phyloP scores from a whole-genome alignment of 2,888 invertebrate genomes.

The Elegia similella region DNA sequence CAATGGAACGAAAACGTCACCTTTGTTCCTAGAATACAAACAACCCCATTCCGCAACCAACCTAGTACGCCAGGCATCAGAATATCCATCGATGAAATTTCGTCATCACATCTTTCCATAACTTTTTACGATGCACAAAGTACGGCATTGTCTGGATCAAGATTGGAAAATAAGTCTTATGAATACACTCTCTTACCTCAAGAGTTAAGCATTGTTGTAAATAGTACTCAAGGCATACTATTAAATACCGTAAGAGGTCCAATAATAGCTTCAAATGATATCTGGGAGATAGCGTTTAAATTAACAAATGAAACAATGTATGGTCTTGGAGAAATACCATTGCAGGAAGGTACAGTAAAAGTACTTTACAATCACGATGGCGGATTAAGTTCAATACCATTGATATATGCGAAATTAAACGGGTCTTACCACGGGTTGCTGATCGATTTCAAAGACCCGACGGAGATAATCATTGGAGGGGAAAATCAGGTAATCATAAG shows the following conservation, averaged over 20 bases:
- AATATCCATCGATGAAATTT: constrained; percentile 60
- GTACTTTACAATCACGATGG: constrained; percentile 69
- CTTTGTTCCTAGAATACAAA: constrained; percentile 52
- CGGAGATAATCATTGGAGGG: constrained; percentile 75
- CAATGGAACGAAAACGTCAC: constrained; percentile 55
- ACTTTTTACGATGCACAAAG: constrained; percentile 53
- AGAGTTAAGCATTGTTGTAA: constrained; percentile 53
- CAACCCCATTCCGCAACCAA: constrained; percentile 52
- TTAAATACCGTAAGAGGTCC: constrained; percentile 81
- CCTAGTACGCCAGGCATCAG: constrained; percentile 45
- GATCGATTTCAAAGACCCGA: constrained; percentile 75
- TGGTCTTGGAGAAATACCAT: constrained; percentile 78
- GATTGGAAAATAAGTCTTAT: constrained; percentile 48
- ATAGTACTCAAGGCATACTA: constrained; percentile 52
- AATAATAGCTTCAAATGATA: constrained; percentile 79
- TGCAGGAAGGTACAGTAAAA: constrained; percentile 53
- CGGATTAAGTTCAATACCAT: constrained; percentile 69
- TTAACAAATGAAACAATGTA: constrained; percentile 77
- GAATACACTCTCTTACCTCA: constrained; percentile 48
- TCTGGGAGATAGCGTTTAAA: constrained; percentile 83
- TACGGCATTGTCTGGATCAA: constrained; percentile 37
- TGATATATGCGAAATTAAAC: constrained; percentile 76
- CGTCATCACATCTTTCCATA: constrained; percentile 56
- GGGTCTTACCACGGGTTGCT: constrained; percentile 80
- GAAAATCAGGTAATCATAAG: constrained; percentile 79